These are phyloP conservation scores for Phrixothrix hirtus DNA, from an alignment of 2,888 invertebrate genomes.

Conservation along the genomic window DNA sequence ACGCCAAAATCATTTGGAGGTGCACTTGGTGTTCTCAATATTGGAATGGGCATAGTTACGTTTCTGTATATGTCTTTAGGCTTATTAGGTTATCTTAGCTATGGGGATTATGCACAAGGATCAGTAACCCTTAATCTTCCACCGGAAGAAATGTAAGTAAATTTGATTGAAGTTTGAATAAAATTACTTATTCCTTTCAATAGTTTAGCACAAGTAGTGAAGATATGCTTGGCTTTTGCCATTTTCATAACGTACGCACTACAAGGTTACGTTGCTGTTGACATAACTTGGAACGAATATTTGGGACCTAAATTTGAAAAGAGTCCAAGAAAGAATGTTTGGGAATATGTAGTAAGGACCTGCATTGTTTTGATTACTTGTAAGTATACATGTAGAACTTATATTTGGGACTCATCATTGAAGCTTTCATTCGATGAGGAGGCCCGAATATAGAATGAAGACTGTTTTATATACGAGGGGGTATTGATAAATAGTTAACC, in stretches of 20 bases:
- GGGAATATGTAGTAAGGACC: slow-evolving; percentile 82
- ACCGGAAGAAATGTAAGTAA: slow-evolving; percentile 64
- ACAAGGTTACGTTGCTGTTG: slow-evolving; percentile 94
- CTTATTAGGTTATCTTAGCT: slow-evolving; percentile 87
- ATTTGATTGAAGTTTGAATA: not conserved
- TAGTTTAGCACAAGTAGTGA: slow-evolving; percentile 73
- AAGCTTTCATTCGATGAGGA: no score
- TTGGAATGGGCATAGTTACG: slow-evolving; percentile 80
- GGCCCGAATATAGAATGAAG: no score
- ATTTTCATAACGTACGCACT: slow-evolving; percentile 92
- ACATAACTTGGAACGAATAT: slow-evolving; percentile 87
- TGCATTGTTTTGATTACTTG: slow-evolving; percentile 79
- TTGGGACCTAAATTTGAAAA: slow-evolving; percentile 64
- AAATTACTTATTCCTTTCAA: slow-evolving; percentile 28
- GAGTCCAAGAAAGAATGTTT: slow-evolving; percentile 63
- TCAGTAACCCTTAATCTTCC: slow-evolving; percentile 89
- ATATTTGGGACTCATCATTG: no score
- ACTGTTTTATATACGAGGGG: no score
- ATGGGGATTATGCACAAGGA: slow-evolving; percentile 71
- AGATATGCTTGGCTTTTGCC: slow-evolving; percentile 73
- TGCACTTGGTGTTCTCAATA: slow-evolving; percentile 81
- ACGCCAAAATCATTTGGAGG: slow-evolving; percentile 80
- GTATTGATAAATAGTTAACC: no score
- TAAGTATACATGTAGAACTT: slow-evolving; percentile 60
- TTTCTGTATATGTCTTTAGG: slow-evolving; percentile 86